phyloP scores from a whole-genome alignment of 2,888 invertebrate species.

The Heliconius aoede region DNA sequence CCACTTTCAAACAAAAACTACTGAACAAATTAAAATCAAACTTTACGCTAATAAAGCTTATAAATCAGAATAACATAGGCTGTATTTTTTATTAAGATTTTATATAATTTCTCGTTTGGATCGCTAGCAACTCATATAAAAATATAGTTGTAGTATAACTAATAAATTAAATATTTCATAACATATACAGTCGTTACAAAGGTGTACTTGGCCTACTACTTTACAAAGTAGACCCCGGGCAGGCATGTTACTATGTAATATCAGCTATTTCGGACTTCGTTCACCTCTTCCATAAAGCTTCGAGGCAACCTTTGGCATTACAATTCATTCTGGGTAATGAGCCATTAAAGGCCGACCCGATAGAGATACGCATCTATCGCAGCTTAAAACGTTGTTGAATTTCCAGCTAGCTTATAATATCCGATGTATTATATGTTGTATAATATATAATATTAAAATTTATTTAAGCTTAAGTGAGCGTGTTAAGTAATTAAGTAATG shows the following conservation, averaged over 20 bases:
- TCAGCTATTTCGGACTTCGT: conserved; percentile 18
- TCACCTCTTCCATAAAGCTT: conserved; percentile 27
- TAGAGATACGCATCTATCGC: conserved; percentile 37
- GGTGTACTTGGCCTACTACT: background rate
- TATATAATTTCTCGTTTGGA: too few species aligned
- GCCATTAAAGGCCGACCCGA: conserved; percentile 35
- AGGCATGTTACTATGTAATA: background rate
- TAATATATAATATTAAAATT: conserved; percentile 5
- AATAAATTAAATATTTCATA: background rate
- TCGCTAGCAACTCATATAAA: too few species aligned
- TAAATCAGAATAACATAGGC: too few species aligned
- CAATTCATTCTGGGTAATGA: conserved; percentile 41
- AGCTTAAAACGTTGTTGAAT: conserved; percentile 19
- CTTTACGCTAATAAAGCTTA: too few species aligned
- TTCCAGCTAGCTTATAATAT: conserved; percentile 13
- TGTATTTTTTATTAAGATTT: too few species aligned
- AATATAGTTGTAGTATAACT: too few species aligned
- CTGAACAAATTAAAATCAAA: too few species aligned
- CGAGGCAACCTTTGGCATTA: conserved; percentile 37
- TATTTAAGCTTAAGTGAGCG: background rate
- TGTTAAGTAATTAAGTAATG: background rate
- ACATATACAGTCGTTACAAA: background rate
- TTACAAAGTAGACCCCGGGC: conserved; percentile 12
- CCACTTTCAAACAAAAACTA: too few species aligned
- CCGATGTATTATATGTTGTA: background rate